Evolutionary conservation across 2,888 invertebrate genomes (phyloP).

Genomic region (Notodonta ziczac): DNA sequence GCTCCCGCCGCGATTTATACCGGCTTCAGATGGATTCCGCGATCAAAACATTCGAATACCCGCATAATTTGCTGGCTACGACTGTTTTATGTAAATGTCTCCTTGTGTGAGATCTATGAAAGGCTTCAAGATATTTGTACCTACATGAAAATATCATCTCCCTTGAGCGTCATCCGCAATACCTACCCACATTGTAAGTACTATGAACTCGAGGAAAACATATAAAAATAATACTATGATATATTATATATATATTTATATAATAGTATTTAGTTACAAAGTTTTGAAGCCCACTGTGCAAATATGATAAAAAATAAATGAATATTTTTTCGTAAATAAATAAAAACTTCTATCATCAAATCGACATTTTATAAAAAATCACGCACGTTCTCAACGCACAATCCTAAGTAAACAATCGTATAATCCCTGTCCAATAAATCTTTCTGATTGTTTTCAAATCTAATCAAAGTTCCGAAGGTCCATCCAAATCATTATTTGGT

Average conservation of each 20-base stretch:
- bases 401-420: conserved; percentile 41
- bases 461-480: conserved; percentile 39
- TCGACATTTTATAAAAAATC: conserved; percentile 14
- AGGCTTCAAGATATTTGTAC: too few species aligned
- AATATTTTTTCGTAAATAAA: too few species aligned
- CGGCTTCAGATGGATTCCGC: conserved; percentile 51
- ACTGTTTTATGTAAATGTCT: conserved; percentile 64
- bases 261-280: too few species aligned
- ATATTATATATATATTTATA: too few species aligned
- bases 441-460: conserved; percentile 49
- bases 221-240: too few species aligned
- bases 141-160: conserved; percentile 12
- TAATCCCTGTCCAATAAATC: conserved; percentile 40
- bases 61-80: conserved; percentile 59
- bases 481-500: conserved; percentile 48
- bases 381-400: conserved; percentile 17
- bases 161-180: not conserved
- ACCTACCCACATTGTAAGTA: not conserved
- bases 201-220: too few species aligned
- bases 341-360: too few species aligned
- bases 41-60: conserved; percentile 60
- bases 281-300: too few species aligned
- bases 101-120: conserved; percentile 37
- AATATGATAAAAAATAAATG: too few species aligned
- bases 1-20: conserved; percentile 71